Base-by-base conservation (phyloP, 30 jellyfish, hydroid and myxozoan species). In the Clytia hemisphaerica region DNA sequence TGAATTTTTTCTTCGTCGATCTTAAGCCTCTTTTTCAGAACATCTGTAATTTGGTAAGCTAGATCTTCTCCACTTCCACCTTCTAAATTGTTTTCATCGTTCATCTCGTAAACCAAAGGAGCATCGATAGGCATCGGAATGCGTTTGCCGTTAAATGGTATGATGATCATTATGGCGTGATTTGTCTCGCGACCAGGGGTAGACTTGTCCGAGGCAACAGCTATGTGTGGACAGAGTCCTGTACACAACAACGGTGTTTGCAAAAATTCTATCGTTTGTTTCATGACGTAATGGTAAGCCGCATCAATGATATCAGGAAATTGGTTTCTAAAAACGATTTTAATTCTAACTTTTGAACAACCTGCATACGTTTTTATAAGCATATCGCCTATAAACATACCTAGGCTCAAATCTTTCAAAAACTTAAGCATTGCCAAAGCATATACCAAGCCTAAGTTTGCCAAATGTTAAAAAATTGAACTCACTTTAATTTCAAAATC, bases 151-250 rank as follows among this genome's bases (percentile, higher is more conserved):
- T 18, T 34, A 25, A 3, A n/a, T 19, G 78, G 78, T n/a, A 66
- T 10, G 19, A 66, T 66, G 25, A 70, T 4, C 77, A 70, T 30
- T 7, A 70, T 47, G 14, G 82, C 82, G 27, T 70, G 78, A 50
- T 70, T 70, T 15, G 82, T 70, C n/a, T 70, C 82, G 4, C 77
- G 77, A 28, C 9, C 28, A 6, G 82, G 78, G 4, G 82, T 70
- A 12, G 82, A 70, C 37, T 70, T 70, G 78, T 70, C 82, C 0
- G 30, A 24, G 27, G 82, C 82, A 4, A 70, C 37, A 6, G 82
- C 28, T 47, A 50, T 47, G 61, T 70, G 82, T 30, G 82, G 82
- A 4, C 60, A 76, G 3, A 70, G 82, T 18, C 82, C 82, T 5
- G 82, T 70, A 24, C 24, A 35, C 51, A 30, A 19, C 61, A 51